Evolutionary conservation across 2,113 vertebrate species (phyloP).

Genomic region (Nibea coibor): DNA sequence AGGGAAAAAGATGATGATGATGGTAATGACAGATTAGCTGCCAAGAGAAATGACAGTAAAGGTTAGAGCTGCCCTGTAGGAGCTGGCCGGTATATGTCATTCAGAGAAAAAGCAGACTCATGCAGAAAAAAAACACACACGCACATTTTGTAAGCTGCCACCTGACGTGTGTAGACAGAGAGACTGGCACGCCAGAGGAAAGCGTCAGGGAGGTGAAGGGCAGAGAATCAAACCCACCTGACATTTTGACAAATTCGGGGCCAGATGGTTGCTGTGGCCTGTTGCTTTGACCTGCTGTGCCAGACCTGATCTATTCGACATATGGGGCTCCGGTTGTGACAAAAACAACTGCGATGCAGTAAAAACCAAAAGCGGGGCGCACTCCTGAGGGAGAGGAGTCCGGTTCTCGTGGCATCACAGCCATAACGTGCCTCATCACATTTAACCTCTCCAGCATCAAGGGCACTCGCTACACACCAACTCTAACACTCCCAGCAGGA

Average conservation of each 20-base stretch:
- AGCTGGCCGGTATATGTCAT: slow-evolving; percentile 59
- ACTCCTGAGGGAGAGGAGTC: slow-evolving; percentile 35
- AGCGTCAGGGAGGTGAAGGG: slow-evolving; percentile 53
- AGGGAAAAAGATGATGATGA: slow-evolving; percentile 21
- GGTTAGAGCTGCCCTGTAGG: slow-evolving; percentile 67
- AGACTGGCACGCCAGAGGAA: slow-evolving; percentile 23
- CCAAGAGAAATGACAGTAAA: slow-evolving; percentile 70
- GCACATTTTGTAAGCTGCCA: slow-evolving; percentile 31
- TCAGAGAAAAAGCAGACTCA: slow-evolving; percentile 47
- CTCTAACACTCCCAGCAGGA: slow-evolving; percentile 34
- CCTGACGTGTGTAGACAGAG: slow-evolving; percentile 23
- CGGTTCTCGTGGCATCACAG: slow-evolving; percentile 28
- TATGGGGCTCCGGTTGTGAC: slow-evolving; percentile 52
- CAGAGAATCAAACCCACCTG: slow-evolving; percentile 66
- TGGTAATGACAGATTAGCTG: slow-evolving; percentile 50
- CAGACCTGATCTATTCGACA: slow-evolving; percentile 53
- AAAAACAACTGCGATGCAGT: slow-evolving; percentile 56
- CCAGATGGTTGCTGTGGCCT: slow-evolving; percentile 69
- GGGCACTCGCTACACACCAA: slow-evolving; percentile 42
- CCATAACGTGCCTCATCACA: slow-evolving; percentile 28
- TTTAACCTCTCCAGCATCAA: slow-evolving; percentile 61
- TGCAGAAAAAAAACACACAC: neutral
- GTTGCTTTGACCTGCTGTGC: slow-evolving; percentile 61
- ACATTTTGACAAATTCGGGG: slow-evolving; percentile 63
- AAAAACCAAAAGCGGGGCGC: slow-evolving; percentile 36